Evolutionary conservation across 1,140 invertebrate species (phyloP).

Genomic region (Trialeurodes vaporariorum): DNA sequence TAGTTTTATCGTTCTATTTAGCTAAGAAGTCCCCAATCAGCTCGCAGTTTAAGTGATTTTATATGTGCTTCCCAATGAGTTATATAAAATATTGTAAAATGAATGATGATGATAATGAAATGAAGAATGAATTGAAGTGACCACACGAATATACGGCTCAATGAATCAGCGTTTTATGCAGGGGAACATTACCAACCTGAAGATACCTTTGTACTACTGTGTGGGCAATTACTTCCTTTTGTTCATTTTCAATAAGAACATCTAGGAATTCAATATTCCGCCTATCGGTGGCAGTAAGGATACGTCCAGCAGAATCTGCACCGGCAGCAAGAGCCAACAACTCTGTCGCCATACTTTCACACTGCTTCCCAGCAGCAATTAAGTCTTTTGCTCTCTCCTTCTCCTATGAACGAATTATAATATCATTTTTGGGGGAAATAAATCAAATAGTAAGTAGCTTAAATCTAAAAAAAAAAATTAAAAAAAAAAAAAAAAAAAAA

Average conservation of each 20-base stretch:
- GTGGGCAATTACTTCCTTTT: constrained; percentile 90
- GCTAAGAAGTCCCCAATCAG: too few relatives aligned
- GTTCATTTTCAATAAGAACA: constrained; percentile 95
- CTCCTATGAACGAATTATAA: constrained; percentile 44
- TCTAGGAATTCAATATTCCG: constrained; percentile 90
- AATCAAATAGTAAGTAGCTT: too few relatives aligned
- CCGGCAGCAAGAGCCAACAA: constrained; percentile 85
- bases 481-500: too few relatives aligned
- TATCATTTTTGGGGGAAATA: constrained; percentile 4
- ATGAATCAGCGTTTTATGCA: too few relatives aligned
- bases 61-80: too few relatives aligned
- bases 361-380: constrained; percentile 85
- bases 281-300: constrained; percentile 82
- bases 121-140: too few relatives aligned
- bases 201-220: constrained; percentile 80
- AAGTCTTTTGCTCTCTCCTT: constrained; percentile 96
- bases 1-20: too few relatives aligned
- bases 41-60: too few relatives aligned
- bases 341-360: constrained; percentile 95
- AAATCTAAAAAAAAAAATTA: too few relatives aligned
- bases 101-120: too few relatives aligned
- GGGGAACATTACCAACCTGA: constrained; percentile 60
- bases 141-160: too few relatives aligned
- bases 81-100: too few relatives aligned
- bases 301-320: constrained; percentile 80